These are phyloP conservation scores for Clamator glandarius DNA, from an alignment of 2,797 vertebrate species.

Conservation along the genomic window DNA sequence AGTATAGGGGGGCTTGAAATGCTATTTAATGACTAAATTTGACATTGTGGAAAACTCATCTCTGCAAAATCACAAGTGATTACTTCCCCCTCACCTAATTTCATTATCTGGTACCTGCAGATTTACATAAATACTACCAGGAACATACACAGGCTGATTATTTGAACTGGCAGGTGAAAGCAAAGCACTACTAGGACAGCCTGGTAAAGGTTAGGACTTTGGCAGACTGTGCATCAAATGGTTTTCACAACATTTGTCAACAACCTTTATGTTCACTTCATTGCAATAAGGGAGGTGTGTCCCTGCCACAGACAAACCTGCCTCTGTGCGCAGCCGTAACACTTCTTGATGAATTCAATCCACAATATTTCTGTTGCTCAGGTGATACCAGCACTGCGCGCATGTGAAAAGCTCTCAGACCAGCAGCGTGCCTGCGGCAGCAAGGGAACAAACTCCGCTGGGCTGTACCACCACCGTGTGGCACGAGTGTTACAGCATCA, in stretches of 20 bases:
- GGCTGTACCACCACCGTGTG: background rate
- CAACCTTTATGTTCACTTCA: background rate
- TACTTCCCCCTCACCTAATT: background rate
- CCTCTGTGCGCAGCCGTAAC: background rate
- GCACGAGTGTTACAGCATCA: rapidly evolving
- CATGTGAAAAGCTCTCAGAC: background rate
- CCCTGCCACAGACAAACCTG: rapidly evolving
- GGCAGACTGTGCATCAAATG: background rate
- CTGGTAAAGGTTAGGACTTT: background rate
- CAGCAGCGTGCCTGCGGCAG: background rate
- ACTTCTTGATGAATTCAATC: background rate
- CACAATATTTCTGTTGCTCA: background rate
- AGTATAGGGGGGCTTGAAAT: background rate
- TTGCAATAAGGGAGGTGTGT: background rate
- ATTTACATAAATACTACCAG: background rate
- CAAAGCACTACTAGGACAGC: background rate
- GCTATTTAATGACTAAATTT: background rate
- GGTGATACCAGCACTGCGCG: background rate
- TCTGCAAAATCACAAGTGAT: background rate
- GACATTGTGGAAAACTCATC: background rate
- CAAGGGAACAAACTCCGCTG: background rate
- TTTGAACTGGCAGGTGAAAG: background rate
- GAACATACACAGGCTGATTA: background rate
- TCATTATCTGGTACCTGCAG: background rate
- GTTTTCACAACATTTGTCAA: background rate